These are phyloP conservation scores for Hoplodrina blanda DNA, from an alignment of 2,888 invertebrate genomes.

Conservation along the genomic window DNA sequence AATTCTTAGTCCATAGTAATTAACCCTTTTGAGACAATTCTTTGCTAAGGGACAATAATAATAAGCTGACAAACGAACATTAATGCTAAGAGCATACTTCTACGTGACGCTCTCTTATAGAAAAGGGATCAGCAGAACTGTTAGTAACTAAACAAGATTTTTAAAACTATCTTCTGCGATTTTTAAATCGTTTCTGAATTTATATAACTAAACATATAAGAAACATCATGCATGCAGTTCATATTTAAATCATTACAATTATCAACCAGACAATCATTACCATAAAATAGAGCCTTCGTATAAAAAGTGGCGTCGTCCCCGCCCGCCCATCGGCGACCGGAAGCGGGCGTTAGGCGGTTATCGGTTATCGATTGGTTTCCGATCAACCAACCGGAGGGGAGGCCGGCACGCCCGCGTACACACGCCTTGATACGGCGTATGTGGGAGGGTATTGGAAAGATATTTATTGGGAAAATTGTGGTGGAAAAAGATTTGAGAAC, in stretches of 20 bases:
- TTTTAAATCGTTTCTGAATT: no score
- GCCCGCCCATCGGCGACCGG: conserved; percentile 59
- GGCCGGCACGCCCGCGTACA: conserved; percentile 78
- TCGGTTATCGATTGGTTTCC: conserved; percentile 89
- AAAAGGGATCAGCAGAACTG: conserved; percentile 6
- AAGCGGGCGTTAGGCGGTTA: conserved; percentile 74
- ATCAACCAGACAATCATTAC: background rate
- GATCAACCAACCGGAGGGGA: conserved; percentile 85
- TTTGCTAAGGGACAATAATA: conserved; percentile 84
- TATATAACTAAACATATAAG: no score
- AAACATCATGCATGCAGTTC: no score
- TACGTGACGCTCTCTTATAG: conserved; percentile 43
- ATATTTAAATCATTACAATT: no score
- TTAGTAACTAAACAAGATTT: background rate
- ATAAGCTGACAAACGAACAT: conserved; percentile 79
- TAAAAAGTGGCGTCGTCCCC: conserved; percentile 32
- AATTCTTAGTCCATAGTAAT: conserved; percentile 86
- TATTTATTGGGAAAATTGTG: conserved; percentile 23
- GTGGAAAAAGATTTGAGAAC: no score
- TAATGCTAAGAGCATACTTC: conserved; percentile 61
- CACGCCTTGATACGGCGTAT: conserved; percentile 75
- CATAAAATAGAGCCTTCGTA: conserved; percentile 22
- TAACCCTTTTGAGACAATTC: conserved; percentile 86
- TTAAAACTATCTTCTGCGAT: no score
- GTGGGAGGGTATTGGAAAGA: conserved; percentile 35